A percentile compares a stretch with the other conserved stretches of the same genome.
These are phyloP conservation scores for Hippocampus guttulatus DNA, from an alignment of 2,113 vertebrate genomes.

Conservation along the genomic window DNA sequence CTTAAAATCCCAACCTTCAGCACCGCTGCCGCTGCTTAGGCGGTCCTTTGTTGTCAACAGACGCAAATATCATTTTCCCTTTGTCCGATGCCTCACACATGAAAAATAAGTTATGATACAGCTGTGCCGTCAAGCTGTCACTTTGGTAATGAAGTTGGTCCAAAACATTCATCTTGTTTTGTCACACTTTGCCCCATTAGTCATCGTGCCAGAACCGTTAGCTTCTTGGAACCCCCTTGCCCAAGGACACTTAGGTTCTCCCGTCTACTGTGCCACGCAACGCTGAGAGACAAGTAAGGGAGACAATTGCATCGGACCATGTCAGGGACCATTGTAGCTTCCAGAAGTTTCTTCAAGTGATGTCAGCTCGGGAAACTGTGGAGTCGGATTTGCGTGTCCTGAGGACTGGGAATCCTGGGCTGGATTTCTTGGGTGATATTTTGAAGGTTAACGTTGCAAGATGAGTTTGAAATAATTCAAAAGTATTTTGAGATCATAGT, in stretches of 20 bases:
- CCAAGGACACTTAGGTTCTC: conserved; percentile 73
- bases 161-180: conserved; percentile 79
- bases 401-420: too few relatives aligned
- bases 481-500: neutral
- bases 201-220: conserved; percentile 71
- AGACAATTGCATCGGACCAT: neutral
- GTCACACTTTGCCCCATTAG: conserved; percentile 75
- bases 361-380: neutral
- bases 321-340: neutral
- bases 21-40: conserved; percentile 37
- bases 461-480: neutral
- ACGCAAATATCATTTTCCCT: conserved; percentile 54
- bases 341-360: neutral
- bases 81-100: conserved; percentile 71
- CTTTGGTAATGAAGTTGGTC: conserved; percentile 78
- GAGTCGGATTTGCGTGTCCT: too few relatives aligned
- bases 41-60: conserved; percentile 54
- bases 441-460: neutral
- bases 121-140: conserved; percentile 71
- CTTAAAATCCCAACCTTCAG: conserved; percentile 49
- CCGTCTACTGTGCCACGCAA: conserved; percentile 34
- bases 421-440: neutral
- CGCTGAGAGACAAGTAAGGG: neutral
- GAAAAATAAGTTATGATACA: conserved; percentile 75
- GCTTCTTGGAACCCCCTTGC: conserved; percentile 70